phyloP scores from a whole-genome alignment of 2,888 invertebrate genomes.

The Sarcophaga carnaria region DNA sequence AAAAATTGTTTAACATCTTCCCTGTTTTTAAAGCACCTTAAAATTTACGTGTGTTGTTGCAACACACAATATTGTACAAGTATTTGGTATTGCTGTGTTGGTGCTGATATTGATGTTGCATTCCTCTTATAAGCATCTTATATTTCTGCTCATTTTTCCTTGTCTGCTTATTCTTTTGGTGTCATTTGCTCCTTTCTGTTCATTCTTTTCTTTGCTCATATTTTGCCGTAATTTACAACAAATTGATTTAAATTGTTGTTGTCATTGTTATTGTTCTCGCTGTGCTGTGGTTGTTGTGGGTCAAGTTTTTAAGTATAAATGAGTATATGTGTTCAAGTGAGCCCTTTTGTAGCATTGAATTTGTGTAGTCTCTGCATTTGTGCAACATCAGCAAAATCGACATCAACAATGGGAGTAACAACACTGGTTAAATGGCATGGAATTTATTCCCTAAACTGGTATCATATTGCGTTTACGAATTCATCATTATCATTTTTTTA shows the following conservation, averaged over 20 bases:
- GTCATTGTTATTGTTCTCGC: slow-evolving; percentile 18
- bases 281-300: slow-evolving; percentile 10
- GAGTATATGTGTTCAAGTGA: not conserved
- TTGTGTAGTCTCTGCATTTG: slow-evolving; percentile 25
- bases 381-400: not conserved
- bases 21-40: too few relatives aligned
- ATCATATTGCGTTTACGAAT: too few relatives aligned
- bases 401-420: not conserved
- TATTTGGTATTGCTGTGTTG: too few relatives aligned
- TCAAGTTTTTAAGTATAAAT: slow-evolving; percentile 4
- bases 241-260: slow-evolving; percentile 66
- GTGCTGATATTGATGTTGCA: not conserved
- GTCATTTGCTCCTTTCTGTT: too few relatives aligned
- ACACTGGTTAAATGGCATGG: too few relatives aligned
- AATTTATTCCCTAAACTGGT: too few relatives aligned
- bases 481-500: too few relatives aligned
- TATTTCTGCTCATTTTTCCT: not conserved
- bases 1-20: too few relatives aligned
- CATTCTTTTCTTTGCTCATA: not conserved
- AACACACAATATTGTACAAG: too few relatives aligned
- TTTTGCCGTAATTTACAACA: slow-evolving; percentile 56
- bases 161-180: not conserved
- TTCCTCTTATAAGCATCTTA: too few relatives aligned
- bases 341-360: not conserved
- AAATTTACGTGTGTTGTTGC: too few relatives aligned